Percentiles rank a stretch among this genome's conserved stretches.
Evolutionary conservation across 2,797 vertebrate genomes (phyloP).

Genomic region (Nothura maculosa): DNA sequence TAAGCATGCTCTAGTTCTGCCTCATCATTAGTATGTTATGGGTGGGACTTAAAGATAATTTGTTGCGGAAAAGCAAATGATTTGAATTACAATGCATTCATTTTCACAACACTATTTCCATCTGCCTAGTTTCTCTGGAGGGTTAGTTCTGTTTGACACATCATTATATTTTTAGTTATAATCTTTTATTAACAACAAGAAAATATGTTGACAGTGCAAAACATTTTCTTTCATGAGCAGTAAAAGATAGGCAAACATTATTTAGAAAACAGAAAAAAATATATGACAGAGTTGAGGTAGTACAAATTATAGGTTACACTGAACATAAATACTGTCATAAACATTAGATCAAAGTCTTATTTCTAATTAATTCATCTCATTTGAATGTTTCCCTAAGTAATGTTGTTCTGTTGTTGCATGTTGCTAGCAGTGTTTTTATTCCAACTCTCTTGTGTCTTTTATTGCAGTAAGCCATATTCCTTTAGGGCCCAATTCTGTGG

Average conservation of each 20-base stretch:
- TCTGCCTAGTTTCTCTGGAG: constrained; percentile 57
- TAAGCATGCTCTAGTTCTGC: not conserved
- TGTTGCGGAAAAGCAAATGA: not conserved
- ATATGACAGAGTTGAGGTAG: constrained; percentile 43
- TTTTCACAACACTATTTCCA: constrained; percentile 37
- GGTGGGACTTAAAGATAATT: not conserved
- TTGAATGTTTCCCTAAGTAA: constrained; percentile 46
- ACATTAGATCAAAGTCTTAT: constrained; percentile 57
- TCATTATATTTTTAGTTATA: constrained; percentile 71
- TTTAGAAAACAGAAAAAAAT: constrained; percentile 26
- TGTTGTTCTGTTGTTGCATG: constrained; percentile 2
- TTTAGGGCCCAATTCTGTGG: constrained; percentile 48
- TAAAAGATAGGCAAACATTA: constrained; percentile 20
- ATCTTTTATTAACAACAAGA: constrained; percentile 69
- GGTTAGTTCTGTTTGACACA: constrained; percentile 58
- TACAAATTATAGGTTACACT: constrained; percentile 55
- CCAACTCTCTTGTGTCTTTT: constrained; percentile 9
- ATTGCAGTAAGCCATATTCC: constrained; percentile 45
- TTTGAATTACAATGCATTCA: constrained; percentile 47
- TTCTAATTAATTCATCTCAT: constrained; percentile 65
- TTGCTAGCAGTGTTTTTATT: constrained; percentile 37
- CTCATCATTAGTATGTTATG: not conserved
- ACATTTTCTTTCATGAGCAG: constrained; percentile 31
- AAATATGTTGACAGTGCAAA: constrained; percentile 64
- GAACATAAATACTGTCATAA: constrained; percentile 57